phyloP scores from a whole-genome alignment of 2,888 invertebrate genomes.

The Sthenelais limicola region DNA sequence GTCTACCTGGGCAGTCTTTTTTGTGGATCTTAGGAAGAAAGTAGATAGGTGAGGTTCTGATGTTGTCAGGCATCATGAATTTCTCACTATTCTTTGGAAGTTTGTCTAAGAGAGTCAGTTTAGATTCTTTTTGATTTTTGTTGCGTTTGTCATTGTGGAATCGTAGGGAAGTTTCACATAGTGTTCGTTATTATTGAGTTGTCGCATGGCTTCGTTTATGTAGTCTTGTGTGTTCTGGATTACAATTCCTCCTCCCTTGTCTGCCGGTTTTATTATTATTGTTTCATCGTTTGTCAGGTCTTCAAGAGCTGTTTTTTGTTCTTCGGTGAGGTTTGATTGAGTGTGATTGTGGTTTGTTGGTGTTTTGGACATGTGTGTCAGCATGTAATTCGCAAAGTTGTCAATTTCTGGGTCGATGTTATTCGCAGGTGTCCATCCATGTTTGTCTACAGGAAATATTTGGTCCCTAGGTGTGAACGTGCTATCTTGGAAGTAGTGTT shows the following conservation, averaged over 20 bases:
- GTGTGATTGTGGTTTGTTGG: background rate
- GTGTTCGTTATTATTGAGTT: background rate
- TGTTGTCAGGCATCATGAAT: background rate
- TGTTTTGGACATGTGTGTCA: background rate
- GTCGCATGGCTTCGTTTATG: background rate
- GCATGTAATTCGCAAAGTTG: background rate
- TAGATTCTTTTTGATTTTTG: background rate
- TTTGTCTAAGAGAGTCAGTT: no score
- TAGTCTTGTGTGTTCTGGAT: conserved; percentile 20
- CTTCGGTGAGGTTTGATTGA: no score
- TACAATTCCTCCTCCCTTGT: conserved; percentile 10
- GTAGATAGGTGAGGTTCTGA: conserved; percentile 2
- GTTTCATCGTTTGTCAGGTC: no score
- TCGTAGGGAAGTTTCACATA: background rate
- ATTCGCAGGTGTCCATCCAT: background rate
- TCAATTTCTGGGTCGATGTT: background rate
- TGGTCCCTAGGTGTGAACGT: background rate
- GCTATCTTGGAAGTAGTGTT: conserved; percentile 12
- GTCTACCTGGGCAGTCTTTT: background rate
- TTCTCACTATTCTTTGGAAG: background rate
- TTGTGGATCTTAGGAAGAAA: conserved; percentile 26
- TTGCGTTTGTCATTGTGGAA: background rate
- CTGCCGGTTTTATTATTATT: no score
- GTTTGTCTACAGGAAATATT: background rate
- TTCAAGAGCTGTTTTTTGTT: no score